A percentile compares a stretch with the other conserved stretches of the same genome.
Evolutionary conservation across 2,113 vertebrate species (phyloP).

Genomic region (Baryphthengus martii): DNA sequence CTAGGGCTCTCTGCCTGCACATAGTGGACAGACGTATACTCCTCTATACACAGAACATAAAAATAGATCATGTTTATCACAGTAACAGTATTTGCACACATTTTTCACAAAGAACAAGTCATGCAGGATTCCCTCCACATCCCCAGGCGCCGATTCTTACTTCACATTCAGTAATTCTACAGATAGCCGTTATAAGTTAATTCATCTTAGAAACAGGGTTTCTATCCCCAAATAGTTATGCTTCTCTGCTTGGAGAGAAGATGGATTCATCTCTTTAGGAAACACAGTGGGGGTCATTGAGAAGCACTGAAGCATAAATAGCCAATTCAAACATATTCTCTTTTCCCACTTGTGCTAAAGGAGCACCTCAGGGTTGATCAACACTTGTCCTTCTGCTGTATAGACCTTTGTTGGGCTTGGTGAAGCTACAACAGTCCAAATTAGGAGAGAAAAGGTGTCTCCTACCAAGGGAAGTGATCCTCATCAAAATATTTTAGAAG

Average conservation of each 20-base stretch:
- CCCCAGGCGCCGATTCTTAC: neutral
- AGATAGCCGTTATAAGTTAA: neutral
- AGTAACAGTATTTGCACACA: neutral
- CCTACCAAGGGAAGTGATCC: neutral
- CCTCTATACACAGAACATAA: neutral
- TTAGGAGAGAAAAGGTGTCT: neutral
- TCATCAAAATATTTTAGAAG: neutral
- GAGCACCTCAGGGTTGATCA: neutral
- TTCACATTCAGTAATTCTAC: neutral
- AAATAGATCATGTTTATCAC: neutral
- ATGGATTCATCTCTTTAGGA: neutral
- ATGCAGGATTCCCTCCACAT: neutral
- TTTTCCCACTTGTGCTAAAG: neutral
- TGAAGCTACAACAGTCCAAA: neutral
- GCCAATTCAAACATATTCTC: neutral
- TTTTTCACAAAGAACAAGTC: neutral
- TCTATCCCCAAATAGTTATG: neutral
- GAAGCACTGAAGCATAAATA: neutral
- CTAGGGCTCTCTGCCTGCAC: neutral
- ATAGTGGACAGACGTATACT: rapidly evolving
- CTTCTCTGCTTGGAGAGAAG: neutral
- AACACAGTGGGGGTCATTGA: neutral
- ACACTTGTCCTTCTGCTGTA: neutral
- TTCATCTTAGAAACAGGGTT: neutral
- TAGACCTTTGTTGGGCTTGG: neutral